Base-by-base conservation (phyloP, 2,797 vertebrate species). In the Dipus sagitta region DNA sequence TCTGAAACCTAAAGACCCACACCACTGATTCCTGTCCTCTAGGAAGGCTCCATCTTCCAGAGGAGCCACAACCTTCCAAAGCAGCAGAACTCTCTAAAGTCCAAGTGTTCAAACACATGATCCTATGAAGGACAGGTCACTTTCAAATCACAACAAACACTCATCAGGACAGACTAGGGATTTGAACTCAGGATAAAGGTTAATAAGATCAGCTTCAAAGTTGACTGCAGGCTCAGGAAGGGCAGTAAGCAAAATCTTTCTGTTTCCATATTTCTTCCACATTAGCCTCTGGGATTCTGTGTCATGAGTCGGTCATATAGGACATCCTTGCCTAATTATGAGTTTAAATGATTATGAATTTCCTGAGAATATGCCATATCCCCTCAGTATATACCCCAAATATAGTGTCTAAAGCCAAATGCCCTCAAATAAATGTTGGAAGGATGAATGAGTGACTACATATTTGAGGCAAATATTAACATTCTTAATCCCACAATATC, bases 311-410 rank as follows among this genome's bases (percentile, higher is more conserved):
- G n/a, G 24, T 89, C 64, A 83, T 20, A 24, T 1, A 9, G 94
- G 18, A 58, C 0, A 42, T n/a, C 0, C 60, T 86, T 52, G 23
- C 30, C 54, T 89, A 78, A 52, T 71, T 90, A 87, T 60, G 72
- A 78, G 34, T 72, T 84, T 32, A 67, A 81, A 79, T 87, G 10
- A 87, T 47, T 88, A 82, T 84, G 26, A 84, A 88, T 93, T 91
- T 86, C 74, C 67, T 78, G 60, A 94, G 77, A 70, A 58, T 65
- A 60, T 30, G 3, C 20, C 26, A 81, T 32, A 84, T 84, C 32
- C 87, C 28, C 8, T 91, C 14, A 32, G 71, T 18, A 90, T 54
- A 54, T 54, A 74, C 28, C 71, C 26, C 15, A 77, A 54, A 26
- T 23, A 21, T 67, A 84, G 13, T 90, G 26, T 68, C 81, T 85